Percentiles rank a stretch among this genome's conserved stretches.
These are phyloP conservation scores for Odocoileus virginianus DNA, from an alignment of 2,113 vertebrate species.

Conservation along the genomic window DNA sequence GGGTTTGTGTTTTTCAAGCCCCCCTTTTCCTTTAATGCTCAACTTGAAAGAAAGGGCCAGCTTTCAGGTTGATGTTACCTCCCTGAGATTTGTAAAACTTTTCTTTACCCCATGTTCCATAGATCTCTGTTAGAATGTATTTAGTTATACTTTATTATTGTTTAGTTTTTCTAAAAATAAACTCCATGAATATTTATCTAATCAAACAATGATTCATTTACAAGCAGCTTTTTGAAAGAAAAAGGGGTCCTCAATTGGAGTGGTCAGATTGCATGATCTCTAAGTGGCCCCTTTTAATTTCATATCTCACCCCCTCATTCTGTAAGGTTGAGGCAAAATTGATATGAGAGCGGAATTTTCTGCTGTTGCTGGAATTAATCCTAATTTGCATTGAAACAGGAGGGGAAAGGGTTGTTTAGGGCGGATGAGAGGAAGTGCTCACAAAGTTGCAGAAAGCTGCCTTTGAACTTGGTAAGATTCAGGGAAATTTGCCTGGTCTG, in stretches of 20 bases:
- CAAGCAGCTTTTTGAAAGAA: constrained; percentile 46
- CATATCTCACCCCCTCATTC: not conserved
- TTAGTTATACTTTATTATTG: constrained; percentile 61
- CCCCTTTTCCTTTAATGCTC: constrained; percentile 19
- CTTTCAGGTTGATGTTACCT: constrained; percentile 5
- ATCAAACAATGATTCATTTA: constrained; percentile 66
- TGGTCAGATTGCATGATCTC: constrained; percentile 67
- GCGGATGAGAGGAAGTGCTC: not conserved
- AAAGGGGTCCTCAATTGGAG: constrained; percentile 59
- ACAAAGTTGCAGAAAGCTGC: not conserved
- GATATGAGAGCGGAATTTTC: not conserved
- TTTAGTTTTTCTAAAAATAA: constrained; percentile 67
- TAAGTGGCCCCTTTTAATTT: constrained; percentile 51
- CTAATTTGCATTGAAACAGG: not conserved
- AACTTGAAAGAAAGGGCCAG: constrained; percentile 29
- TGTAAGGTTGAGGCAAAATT: not conserved
- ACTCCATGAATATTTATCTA: constrained; percentile 62
- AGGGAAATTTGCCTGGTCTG: not conserved
- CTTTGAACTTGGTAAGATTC: not conserved
- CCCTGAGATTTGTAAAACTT: constrained; percentile 68
- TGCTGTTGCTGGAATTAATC: not conserved
- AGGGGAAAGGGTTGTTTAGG: not conserved
- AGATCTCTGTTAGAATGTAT: not conserved
- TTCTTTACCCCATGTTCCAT: not conserved
- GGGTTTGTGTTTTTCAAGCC: constrained; percentile 55